Evolutionary conservation across 2,888 invertebrate species (phyloP).

Genomic region (Pasiphila rectangulata): DNA sequence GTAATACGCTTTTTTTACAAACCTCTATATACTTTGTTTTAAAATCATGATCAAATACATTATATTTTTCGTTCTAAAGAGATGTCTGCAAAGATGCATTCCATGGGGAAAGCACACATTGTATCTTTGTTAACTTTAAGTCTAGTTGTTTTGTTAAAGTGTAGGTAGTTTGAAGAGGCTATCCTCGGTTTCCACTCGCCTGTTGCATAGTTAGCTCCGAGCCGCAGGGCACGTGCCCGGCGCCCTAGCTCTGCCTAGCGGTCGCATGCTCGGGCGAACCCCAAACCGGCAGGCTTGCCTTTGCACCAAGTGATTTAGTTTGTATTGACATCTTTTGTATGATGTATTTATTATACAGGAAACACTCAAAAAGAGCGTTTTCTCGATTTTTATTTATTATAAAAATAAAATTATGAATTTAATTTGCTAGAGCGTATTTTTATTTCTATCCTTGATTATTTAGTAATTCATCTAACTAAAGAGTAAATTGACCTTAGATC

Average conservation of each 20-base stretch:
- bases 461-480: too few relatives aligned
- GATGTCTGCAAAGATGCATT: constrained; percentile 71
- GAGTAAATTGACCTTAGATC: too few relatives aligned
- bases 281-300: constrained; percentile 77
- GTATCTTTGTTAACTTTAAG: constrained; percentile 70
- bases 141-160: constrained; percentile 65
- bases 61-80: constrained; percentile 65
- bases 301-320: constrained; percentile 82
- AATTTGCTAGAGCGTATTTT: constrained; percentile 70
- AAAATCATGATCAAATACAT: constrained; percentile 76
- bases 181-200: constrained; percentile 75
- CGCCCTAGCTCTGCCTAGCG: constrained; percentile 13
- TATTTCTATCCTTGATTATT: constrained; percentile 36
- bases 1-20: constrained; percentile 76
- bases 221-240: constrained; percentile 34
- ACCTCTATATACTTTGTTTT: constrained; percentile 74
- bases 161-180: constrained; percentile 65
- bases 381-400: constrained; percentile 80
- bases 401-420: constrained; percentile 80
- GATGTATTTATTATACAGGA: constrained; percentile 78
- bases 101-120: constrained; percentile 61
- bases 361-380: constrained; percentile 76
- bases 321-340: constrained; percentile 80
- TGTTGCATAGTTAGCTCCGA: constrained; percentile 62
- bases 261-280: constrained; percentile 47